These are phyloP conservation scores for Polydrusus pterygomalis DNA, from an alignment of 2,888 invertebrate species.

Conservation along the genomic window DNA sequence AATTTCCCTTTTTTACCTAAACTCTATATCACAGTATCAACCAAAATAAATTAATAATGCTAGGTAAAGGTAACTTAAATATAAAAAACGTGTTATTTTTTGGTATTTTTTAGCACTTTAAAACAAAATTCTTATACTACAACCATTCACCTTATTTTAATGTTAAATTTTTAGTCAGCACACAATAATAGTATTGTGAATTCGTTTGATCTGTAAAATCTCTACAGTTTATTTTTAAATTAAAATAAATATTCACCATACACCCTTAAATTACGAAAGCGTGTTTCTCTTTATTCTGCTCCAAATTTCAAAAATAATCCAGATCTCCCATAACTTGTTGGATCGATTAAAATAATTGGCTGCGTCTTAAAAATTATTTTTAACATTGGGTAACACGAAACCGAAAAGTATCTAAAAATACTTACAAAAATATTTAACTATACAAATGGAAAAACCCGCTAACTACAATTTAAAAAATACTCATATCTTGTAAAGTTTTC, in stretches of 20 bases:
- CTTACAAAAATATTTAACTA: constrained; percentile 28
- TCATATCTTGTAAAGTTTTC: constrained; percentile 11
- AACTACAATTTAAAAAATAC: constrained; percentile 12
- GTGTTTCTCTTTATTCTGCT: constrained; percentile 10
- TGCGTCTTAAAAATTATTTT: constrained; percentile 48
- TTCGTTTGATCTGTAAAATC: no score
- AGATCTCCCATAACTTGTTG: constrained; percentile 24
- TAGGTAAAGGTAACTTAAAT: no score
- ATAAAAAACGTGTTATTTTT: no score
- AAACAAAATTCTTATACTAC: no score
- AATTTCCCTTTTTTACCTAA: no score
- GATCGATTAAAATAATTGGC: constrained; percentile 39
- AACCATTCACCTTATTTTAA: no score
- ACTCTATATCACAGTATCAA: no score
- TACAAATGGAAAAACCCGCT: constrained; percentile 17
- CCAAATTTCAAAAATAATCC: constrained; percentile 11
- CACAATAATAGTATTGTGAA: no score
- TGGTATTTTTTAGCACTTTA: no score
- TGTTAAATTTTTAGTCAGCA: no score
- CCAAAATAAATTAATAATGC: no score
- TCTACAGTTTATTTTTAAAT: no score
- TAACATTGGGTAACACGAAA: constrained; percentile 47
- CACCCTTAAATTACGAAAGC: neutral
- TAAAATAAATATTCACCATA: neutral
- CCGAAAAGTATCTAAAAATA: constrained; percentile 50